Evolutionary conservation across 1,140 invertebrate genomes (phyloP).

Genomic region (Aphelinus atriplicis): DNA sequence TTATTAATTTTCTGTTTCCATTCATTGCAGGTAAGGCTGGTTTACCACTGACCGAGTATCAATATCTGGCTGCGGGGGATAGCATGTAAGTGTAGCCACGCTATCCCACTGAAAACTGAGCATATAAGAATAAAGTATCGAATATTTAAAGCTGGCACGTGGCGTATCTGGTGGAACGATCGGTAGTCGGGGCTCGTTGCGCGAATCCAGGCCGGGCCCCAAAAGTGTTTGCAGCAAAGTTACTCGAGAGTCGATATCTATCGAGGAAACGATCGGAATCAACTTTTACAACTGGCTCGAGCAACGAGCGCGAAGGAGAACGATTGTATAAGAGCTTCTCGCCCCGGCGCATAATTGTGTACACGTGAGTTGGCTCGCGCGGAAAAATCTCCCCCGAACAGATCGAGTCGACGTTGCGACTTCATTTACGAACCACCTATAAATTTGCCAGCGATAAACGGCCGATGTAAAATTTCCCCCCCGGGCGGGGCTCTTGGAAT

Average conservation of each 20-base stretch:
- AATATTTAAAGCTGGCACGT: too few species aligned
- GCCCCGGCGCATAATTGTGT: too few species aligned
- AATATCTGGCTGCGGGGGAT: too few species aligned
- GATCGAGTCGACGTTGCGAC: constrained; percentile 15
- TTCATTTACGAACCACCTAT: constrained; percentile 22
- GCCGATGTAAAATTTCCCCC: constrained; percentile 24
- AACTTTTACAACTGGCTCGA: constrained; percentile 8
- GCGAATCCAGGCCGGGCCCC: too few species aligned
- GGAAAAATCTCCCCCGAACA: background rate
- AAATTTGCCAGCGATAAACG: constrained; percentile 30
- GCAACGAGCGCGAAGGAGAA: constrained; percentile 16
- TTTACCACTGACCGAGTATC: too few species aligned
- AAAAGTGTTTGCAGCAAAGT: background rate
- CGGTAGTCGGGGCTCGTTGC: too few species aligned
- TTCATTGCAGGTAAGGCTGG: too few species aligned
- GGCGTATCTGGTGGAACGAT: too few species aligned
- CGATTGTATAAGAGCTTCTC: constrained; percentile 9
- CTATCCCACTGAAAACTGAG: too few species aligned
- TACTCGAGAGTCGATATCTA: background rate
- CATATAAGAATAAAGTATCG: too few species aligned
- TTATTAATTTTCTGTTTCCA: too few species aligned
- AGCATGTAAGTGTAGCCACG: too few species aligned
- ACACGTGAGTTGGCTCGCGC: background rate
- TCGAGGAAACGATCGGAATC: constrained; percentile 1
- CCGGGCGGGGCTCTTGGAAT: background rate